These are phyloP conservation scores for Tiaroga cobitis DNA, from an alignment of 2,797 vertebrate species.

Conservation along the genomic window DNA sequence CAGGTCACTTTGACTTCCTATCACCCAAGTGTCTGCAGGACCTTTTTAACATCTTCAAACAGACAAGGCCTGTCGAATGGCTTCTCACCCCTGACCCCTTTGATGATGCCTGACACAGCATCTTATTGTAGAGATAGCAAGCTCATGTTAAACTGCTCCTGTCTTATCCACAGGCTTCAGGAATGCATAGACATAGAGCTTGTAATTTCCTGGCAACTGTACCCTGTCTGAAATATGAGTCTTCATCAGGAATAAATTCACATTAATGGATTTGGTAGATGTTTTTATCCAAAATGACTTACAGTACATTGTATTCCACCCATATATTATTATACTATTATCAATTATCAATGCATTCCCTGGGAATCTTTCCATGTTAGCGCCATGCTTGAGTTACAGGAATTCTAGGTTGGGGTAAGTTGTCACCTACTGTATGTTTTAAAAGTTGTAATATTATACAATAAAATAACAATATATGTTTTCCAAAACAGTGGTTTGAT, in stretches of 20 bases:
- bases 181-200: neutral
- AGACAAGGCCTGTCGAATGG: neutral
- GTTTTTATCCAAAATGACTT: neutral
- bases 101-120: neutral
- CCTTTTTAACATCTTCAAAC: conserved; percentile 32
- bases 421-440: neutral
- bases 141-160: conserved; percentile 12
- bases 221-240: neutral
- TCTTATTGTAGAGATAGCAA: conserved; percentile 21
- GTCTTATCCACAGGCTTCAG: conserved; percentile 4
- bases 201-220: neutral
- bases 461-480: neutral
- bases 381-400: neutral
- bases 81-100: conserved; percentile 16
- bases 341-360: neutral
- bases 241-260: neutral
- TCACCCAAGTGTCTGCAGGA: conserved; percentile 49
- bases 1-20: conserved; percentile 25
- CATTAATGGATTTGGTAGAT: neutral
- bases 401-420: neutral
- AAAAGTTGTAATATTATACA: neutral
- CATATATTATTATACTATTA: neutral
- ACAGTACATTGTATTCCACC: neutral
- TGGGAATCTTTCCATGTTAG: neutral
- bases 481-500: neutral